Conservation (phyloP, 30 jellyfish, hydroid and myxozoan genomes). For the Hydractinia echinata region DNA sequence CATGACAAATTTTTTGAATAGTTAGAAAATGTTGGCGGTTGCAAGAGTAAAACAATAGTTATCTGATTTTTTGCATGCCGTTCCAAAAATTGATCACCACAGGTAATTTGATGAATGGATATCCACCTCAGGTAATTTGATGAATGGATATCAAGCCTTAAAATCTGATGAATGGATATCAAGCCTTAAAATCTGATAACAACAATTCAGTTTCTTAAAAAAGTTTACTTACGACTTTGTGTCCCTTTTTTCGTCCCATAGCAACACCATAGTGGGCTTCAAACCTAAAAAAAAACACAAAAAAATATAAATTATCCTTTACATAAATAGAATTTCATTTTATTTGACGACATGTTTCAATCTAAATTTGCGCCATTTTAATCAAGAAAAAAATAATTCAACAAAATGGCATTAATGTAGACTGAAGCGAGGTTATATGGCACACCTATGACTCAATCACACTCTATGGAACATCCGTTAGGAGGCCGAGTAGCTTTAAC, state of each 20-base stretch:
- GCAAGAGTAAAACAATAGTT: no score
- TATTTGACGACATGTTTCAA: background rate
- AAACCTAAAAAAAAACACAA: slow-evolving; percentile 33
- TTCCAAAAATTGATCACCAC: no score
- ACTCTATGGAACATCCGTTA: slow-evolving; percentile 15
- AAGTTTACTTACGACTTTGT: slow-evolving; percentile 49
- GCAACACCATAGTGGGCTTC: slow-evolving; percentile 74
- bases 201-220: no score
- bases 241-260: slow-evolving; percentile 80
- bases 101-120: no score
- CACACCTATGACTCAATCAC: slow-evolving; percentile 49
- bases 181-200: no score
- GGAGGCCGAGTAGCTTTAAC: slow-evolving; percentile 5
- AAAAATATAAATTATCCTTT: background rate
- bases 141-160: no score
- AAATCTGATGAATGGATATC: no score
- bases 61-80: no score
- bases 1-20: no score
- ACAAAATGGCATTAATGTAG: background rate
- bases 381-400: background rate
- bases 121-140: no score
- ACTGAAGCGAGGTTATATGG: background rate
- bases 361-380: background rate
- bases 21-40: no score
- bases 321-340: background rate